phyloP scores from a whole-genome alignment of 2,113 vertebrate species.

The Cyrtonyx montezumae region DNA sequence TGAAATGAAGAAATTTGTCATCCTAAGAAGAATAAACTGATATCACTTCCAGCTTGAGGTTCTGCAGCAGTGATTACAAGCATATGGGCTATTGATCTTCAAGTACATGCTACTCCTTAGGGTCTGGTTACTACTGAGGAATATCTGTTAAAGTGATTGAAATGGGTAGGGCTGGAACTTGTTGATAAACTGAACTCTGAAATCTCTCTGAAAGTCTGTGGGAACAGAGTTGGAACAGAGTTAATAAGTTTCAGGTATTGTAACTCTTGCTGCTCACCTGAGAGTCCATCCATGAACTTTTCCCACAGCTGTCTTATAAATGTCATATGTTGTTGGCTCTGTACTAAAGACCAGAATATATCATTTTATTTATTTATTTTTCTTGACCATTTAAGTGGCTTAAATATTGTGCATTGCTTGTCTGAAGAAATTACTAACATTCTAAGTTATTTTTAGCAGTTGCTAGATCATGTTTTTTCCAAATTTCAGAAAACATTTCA shows the following conservation, averaged over 20 bases:
- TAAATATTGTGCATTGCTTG: fast-evolving
- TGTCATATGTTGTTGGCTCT: neutral
- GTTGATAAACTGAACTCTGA: neutral
- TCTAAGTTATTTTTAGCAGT: neutral
- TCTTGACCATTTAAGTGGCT: neutral
- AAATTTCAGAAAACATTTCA: neutral
- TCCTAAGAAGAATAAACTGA: neutral
- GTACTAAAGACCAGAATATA: too few relatives aligned
- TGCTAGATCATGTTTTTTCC: neutral
- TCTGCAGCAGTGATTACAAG: neutral
- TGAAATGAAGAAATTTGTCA: neutral
- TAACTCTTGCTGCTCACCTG: neutral
- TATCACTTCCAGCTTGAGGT: neutral
- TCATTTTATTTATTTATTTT: neutral
- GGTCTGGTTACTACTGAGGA: neutral
- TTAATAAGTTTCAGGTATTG: neutral
- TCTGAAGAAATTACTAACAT: too few relatives aligned
- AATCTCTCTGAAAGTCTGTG: neutral
- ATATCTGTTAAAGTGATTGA: neutral
- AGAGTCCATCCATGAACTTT: neutral
- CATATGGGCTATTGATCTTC: neutral
- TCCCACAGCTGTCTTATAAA: neutral
- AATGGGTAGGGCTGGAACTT: neutral
- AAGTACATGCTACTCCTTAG: neutral
- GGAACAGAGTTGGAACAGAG: neutral